Base-by-base conservation (phyloP, 2,797 vertebrate species). In the Lagodon rhomboides region DNA sequence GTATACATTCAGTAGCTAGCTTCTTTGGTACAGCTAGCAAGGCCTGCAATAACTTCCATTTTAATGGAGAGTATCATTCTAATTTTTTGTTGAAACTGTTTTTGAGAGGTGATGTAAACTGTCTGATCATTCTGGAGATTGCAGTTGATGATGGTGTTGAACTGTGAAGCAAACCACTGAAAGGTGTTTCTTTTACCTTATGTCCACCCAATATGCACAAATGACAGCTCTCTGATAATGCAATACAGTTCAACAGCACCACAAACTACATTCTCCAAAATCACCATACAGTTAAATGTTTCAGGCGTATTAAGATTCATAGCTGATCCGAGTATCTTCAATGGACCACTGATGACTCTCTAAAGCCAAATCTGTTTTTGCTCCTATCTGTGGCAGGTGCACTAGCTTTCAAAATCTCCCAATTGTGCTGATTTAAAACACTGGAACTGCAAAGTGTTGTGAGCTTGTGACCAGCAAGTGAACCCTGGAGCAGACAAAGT, bases 401-500 rank as follows among this genome's bases (percentile, higher is more conserved):
- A 53, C 27, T 23, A 60, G 47, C 47, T 22, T 30, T 80, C 73
- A 56, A 50, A 55, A 50, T 50, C 6, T 43, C 22, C 10, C 46
- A 64, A 60, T 44, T 69, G 59, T 64, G 22, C 4, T 17, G 46
- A 59, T 73, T 74, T 46, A 49, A 65, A 74, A 59, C 67, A 75
- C 50, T 38, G 34, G n/a, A 59, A 58, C 59, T 59, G 62, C 62
- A 62, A 15, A 47, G 27, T 2, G 7, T 22, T 75, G 67, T 75
- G 50, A 75, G 67, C 44, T 56, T 55, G 55, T 71, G 56, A 67
- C 65, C 43, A 82, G 58, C 51, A 55, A 75, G 41, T 74, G 62
- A 77, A 75, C 62, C 63, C n/a, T 56, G 25, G 64, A 75, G 62
- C 51, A 72, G 18, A 69, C 75, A 75, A 65, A 58, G 58, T 27